phyloP scores from a whole-genome alignment of 2,113 vertebrate species.

The Pachycephala philippinensis region DNA sequence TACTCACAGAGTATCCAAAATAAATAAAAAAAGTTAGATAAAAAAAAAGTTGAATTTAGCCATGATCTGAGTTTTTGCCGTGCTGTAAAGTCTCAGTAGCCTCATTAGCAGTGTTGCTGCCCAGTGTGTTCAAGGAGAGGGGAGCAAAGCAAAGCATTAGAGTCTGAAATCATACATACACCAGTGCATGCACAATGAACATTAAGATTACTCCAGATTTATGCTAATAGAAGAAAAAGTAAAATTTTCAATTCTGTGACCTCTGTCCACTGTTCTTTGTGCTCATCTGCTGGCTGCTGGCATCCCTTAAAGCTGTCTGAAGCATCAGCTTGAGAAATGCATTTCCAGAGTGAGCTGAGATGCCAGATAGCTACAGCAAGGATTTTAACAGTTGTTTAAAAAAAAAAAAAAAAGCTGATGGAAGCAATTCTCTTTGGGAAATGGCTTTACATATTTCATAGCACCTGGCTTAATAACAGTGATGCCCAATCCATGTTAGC shows the following conservation, averaged over 20 bases:
- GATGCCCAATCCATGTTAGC: constrained; percentile 23
- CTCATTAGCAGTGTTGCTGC: background rate
- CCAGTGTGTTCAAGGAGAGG: background rate
- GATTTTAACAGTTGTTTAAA: background rate
- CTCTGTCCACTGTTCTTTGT: background rate
- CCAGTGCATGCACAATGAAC: background rate
- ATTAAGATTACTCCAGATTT: background rate
- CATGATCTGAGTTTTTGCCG: background rate
- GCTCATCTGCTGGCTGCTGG: background rate
- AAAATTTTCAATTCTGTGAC: background rate
- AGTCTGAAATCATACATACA: background rate
- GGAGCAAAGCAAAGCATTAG: background rate
- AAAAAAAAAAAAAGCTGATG: background rate
- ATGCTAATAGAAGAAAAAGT: background rate
- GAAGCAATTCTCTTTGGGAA: constrained; percentile 35
- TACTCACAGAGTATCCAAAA: background rate
- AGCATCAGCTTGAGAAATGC: background rate
- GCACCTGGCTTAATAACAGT: background rate
- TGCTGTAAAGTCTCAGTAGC: background rate
- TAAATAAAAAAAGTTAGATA: background rate
- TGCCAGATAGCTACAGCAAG: background rate
- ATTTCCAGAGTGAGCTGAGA: background rate
- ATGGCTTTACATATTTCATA: constrained; percentile 38
- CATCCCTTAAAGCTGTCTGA: background rate
- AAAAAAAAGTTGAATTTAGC: background rate